Conservation (phyloP, 2,797 vertebrate species). For the Adrianichthys oophorus region DNA sequence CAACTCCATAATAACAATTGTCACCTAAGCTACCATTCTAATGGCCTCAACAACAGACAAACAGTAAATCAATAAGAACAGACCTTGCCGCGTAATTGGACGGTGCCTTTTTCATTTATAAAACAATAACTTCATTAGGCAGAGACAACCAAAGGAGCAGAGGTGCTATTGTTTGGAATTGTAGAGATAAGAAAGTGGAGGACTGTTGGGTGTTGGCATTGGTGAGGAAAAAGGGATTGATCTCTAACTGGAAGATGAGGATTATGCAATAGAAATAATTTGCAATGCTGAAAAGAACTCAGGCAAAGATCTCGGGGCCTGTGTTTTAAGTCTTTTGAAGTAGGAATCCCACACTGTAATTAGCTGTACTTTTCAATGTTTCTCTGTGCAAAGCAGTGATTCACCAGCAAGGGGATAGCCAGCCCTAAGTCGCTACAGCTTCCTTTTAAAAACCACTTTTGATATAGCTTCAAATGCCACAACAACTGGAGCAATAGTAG, state of each 20-base stretch:
- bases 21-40: conserved; percentile 46
- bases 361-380: conserved; percentile 4
- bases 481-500: too few relatives aligned
- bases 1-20: conserved; percentile 57
- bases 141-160: conserved; percentile 52
- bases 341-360: conserved; percentile 2
- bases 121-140: conserved; percentile 60
- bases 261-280: conserved; percentile 16
- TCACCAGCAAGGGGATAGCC: too few relatives aligned
- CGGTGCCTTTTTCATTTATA: conserved; percentile 39
- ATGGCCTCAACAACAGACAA: conserved; percentile 61
- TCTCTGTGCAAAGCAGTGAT: neutral
- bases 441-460: too few relatives aligned
- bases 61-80: conserved; percentile 69
- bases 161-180: conserved; percentile 46
- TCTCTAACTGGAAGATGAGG: conserved; percentile 9
- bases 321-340: conserved; percentile 17
- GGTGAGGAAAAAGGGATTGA: conserved; percentile 10
- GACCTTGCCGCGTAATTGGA: conserved; percentile 60
- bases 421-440: too few relatives aligned
- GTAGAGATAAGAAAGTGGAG: conserved; percentile 30
- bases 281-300: conserved; percentile 14
- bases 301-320: conserved; percentile 3
- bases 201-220: conserved; percentile 16
- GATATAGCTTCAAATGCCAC: too few relatives aligned